Percentiles rank a stretch among this genome's conserved stretches.
Conservation (phyloP, 2,888 invertebrate genomes). For the Eilema sororculum region DNA sequence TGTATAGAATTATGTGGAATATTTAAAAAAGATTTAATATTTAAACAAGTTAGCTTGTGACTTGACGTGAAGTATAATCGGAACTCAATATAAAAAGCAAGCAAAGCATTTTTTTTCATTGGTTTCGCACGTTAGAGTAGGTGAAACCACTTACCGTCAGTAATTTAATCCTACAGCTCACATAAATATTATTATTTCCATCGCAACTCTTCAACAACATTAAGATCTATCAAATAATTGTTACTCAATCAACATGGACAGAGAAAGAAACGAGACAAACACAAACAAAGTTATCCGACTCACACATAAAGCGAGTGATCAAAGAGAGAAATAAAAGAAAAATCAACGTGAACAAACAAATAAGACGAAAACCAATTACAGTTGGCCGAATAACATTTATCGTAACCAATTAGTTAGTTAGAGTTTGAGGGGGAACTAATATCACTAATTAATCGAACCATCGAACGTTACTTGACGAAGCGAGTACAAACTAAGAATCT, state of each 20-base stretch:
- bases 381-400: constrained; percentile 65
- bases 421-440: constrained; percentile 60
- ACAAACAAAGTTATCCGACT: constrained; percentile 41
- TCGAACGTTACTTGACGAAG: constrained; percentile 42
- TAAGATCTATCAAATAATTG: background rate
- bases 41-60: too few relatives aligned
- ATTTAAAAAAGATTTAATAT: too few relatives aligned
- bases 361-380: constrained; percentile 67
- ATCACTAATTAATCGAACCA: constrained; percentile 60
- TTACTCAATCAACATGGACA: constrained; percentile 13
- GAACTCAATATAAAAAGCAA: too few relatives aligned
- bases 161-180: too few relatives aligned
- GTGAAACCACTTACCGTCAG: too few relatives aligned
- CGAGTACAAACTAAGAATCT: constrained; percentile 37
- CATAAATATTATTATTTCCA: too few relatives aligned
- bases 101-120: too few relatives aligned
- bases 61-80: too few relatives aligned
- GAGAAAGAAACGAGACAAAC: constrained; percentile 22
- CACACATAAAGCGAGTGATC: constrained; percentile 34
- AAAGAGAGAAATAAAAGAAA: constrained; percentile 53
- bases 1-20: too few relatives aligned
- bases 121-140: too few relatives aligned
- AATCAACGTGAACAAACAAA: constrained; percentile 59
- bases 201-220: background rate
- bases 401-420: constrained; percentile 70